These are phyloP conservation scores for Andinoacara biseriatus DNA, from an alignment of 2,113 vertebrate genomes.

Conservation along the genomic window DNA sequence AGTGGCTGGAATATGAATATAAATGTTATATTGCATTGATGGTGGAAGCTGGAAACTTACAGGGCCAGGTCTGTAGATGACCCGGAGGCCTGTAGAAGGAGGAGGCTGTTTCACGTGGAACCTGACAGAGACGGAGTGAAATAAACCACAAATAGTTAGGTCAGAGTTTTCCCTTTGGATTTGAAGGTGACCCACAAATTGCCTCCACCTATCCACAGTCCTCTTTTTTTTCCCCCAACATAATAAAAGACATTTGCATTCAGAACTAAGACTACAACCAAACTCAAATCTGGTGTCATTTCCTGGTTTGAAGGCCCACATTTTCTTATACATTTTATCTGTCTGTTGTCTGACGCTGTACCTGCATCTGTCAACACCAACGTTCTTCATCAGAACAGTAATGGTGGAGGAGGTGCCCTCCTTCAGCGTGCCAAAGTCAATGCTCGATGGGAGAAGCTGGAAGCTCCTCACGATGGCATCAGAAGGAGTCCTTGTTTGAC, in stretches of 20 bases:
- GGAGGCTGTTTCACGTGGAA: constrained; percentile 89
- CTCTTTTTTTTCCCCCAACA: background rate
- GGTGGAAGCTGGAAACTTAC: constrained; percentile 75
- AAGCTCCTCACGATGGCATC: constrained; percentile 72
- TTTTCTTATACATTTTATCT: background rate
- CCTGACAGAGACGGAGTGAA: constrained; percentile 65
- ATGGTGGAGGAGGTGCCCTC: constrained; percentile 80
- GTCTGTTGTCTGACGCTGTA: constrained; percentile 46
- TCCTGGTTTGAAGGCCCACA: background rate
- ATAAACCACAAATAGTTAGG: constrained; percentile 33
- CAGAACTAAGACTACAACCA: background rate
- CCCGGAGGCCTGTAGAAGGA: constrained; percentile 82
- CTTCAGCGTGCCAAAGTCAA: constrained; percentile 83
- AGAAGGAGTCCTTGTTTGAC: constrained; percentile 78
- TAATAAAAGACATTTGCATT: background rate
- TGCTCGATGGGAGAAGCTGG: constrained; percentile 81
- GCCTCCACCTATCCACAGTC: background rate
- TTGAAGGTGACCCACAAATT: constrained; percentile 43
- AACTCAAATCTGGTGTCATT: background rate
- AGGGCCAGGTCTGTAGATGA: constrained; percentile 85
- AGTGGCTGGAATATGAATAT: background rate
- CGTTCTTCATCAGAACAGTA: constrained; percentile 84
- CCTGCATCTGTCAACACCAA: constrained; percentile 89
- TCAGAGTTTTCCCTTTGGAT: constrained; percentile 26
- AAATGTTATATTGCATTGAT: background rate